Evolutionary conservation across 2,113 vertebrate genomes (phyloP), one percentile per base, ranked within the genome.

Genomic region (Gobiocypris rarus): DNA sequence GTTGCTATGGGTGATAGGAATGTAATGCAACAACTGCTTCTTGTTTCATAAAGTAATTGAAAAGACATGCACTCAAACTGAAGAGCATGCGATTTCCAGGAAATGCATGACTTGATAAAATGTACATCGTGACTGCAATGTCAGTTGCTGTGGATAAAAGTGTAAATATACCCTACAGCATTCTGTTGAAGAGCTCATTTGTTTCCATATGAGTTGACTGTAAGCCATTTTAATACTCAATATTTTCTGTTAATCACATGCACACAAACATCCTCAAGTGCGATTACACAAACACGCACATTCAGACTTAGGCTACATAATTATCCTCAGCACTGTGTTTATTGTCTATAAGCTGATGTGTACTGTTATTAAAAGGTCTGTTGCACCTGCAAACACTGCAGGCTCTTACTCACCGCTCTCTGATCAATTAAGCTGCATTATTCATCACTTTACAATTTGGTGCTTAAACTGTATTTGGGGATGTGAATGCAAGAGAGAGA

Each of bases 331-430:
- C 58, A 48, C 77, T 65, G 77, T 65, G 58, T 80, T 80, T 80
- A 65, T 65, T 80, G 43, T 80, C 59, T 17, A 65, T 65, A 26
- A 63, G 77, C 77, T 9, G 10, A 31, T 80, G 17, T 80, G 59
- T 28, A 63, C 24, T 13, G 58, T 80, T 80, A 65, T 80, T 80
- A 80, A 80, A 80, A 80, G 77, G 58, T 80, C 77, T 80, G 61
- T 48, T 65, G 77, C 77, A 80, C 41, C 77, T 80, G 58, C 77
- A 80, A 65, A 80, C 77, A 80, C 77, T 65, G 43, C 77, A 80
- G 24, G 77, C 77, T 31, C 59, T 65, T 80, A 65, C 41, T 48
- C 75, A 79, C 15, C 4, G 2, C 77, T 65, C 58, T 63, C 56
- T 80, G 77, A 65, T 80, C 77, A 80, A 63, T 80, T 80, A 63